Percentiles rank a stretch among this genome's conserved stretches.
phyloP scores from a whole-genome alignment of 1,140 invertebrate species.

The Chelonus insularis region DNA sequence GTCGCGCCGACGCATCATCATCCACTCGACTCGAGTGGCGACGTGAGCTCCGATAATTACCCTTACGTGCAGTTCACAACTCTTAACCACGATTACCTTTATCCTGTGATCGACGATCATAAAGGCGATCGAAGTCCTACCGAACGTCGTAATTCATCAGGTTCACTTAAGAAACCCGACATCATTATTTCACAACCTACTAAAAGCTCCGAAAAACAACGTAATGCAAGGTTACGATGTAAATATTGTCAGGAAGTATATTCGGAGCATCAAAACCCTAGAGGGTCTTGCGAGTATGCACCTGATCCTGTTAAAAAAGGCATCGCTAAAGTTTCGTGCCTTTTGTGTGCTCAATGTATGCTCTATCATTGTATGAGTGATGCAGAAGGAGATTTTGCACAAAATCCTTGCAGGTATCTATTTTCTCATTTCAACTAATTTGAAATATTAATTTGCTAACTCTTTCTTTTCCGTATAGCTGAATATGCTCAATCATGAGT shows the following conservation, averaged over 20 bases:
- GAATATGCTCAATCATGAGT: no score
- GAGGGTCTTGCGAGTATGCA: constrained; percentile 85
- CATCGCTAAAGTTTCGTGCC: constrained; percentile 82
- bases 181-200: constrained; percentile 58
- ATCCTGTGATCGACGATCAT: constrained; percentile 73
- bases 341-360: constrained; percentile 84
- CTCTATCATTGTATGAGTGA: constrained; percentile 92
- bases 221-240: constrained; percentile 50
- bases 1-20: constrained; percentile 38
- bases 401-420: constrained; percentile 75
- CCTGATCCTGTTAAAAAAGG: constrained; percentile 81
- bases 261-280: constrained; percentile 76
- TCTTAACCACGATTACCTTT: constrained; percentile 79
- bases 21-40: constrained; percentile 42
- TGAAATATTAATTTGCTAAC: constrained; percentile 20
- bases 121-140: constrained; percentile 48
- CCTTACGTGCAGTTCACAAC: constrained; percentile 85
- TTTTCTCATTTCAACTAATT: background rate
- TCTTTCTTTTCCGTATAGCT: background rate
- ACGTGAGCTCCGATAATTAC: constrained; percentile 66
- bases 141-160: constrained; percentile 62
- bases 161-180: constrained; percentile 67
- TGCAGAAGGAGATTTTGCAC: constrained; percentile 76
- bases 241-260: constrained; percentile 76
- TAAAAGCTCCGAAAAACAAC: constrained; percentile 42